Evolutionary conservation across 2,888 invertebrate species (phyloP).

Genomic region (Drosophila anomalata): DNA sequence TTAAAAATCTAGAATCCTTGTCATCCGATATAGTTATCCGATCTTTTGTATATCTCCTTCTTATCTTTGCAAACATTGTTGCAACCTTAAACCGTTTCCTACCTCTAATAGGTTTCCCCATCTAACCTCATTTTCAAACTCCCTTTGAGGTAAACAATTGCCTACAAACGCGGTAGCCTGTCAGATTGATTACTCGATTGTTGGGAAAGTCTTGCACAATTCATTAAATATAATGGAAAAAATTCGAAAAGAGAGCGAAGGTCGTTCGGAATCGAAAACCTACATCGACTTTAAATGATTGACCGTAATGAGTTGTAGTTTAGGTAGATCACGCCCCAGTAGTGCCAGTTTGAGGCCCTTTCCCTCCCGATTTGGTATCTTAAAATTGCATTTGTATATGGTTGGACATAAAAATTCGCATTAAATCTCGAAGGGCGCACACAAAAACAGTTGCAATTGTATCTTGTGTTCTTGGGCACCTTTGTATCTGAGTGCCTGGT

Average conservation of each 20-base stretch:
- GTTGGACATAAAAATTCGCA: conserved; percentile 69
- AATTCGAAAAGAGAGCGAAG: conserved; percentile 6
- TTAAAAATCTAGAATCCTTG: background rate
- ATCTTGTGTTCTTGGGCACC: conserved; percentile 27
- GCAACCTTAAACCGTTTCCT: conserved; percentile 23
- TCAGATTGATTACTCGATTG: conserved; percentile 55
- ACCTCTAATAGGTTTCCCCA: conserved; percentile 27
- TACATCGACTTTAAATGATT: conserved; percentile 36
- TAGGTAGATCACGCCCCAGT: conserved; percentile 66
- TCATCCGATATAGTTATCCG: conserved; percentile 17
- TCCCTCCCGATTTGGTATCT: conserved; percentile 4
- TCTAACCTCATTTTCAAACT: conserved; percentile 35
- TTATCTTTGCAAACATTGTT: conserved; percentile 24
- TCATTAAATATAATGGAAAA: conserved; percentile 12
- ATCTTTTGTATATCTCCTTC: conserved; percentile 11
- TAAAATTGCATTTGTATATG: conserved; percentile 65
- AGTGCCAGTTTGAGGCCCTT: conserved; percentile 6
- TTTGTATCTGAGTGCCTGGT: conserved; percentile 29
- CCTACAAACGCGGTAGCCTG: conserved; percentile 37
- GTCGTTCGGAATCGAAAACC: conserved; percentile 22
- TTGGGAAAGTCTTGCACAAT: conserved; percentile 39
- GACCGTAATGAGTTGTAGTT: conserved; percentile 62
- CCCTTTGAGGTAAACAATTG: conserved; percentile 54
- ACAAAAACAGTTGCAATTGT: conserved; percentile 74
- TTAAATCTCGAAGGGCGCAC: conserved; percentile 49